phyloP scores from a whole-genome alignment of 2,888 invertebrate species.

The Netelia inedita region DNA sequence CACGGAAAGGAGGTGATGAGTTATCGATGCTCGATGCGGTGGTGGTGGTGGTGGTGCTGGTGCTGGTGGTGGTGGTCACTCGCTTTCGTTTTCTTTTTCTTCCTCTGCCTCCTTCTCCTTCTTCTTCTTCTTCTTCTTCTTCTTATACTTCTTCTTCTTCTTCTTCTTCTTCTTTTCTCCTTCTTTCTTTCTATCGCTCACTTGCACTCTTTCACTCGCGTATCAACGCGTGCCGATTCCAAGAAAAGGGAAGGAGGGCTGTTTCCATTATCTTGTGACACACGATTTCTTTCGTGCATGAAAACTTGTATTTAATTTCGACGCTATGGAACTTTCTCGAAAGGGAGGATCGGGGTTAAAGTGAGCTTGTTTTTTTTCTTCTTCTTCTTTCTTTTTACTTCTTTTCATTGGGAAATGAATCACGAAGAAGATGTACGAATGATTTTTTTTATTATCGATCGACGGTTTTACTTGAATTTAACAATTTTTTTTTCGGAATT shows the following conservation, averaged over 20 bases:
- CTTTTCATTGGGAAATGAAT: too few relatives aligned
- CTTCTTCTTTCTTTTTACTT: too few relatives aligned
- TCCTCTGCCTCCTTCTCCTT: background rate
- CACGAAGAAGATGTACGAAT: too few relatives aligned
- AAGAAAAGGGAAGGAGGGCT: constrained; percentile 33
- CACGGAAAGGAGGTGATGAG: constrained; percentile 58
- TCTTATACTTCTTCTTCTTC: constrained; percentile 6
- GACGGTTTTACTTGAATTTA: too few relatives aligned
- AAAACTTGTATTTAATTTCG: background rate
- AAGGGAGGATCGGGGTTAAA: too few relatives aligned
- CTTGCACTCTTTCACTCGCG: constrained; percentile 12
- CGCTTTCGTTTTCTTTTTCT: constrained; percentile 27
- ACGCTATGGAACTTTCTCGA: background rate
- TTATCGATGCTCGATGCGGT: constrained; percentile 31
- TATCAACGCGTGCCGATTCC: constrained; percentile 27
- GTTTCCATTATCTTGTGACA: constrained; percentile 40
- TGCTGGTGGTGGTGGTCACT: constrained; percentile 46
- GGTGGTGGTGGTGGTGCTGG: constrained; percentile 17
- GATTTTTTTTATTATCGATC: too few relatives aligned
- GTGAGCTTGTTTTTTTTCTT: too few relatives aligned
- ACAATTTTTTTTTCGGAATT: too few relatives aligned
- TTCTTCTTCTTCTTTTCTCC: background rate
- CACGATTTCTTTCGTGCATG: background rate
- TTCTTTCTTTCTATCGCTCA: constrained; percentile 10
- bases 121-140: constrained; percentile 14